These are phyloP conservation scores for Rhopalosiphum padi DNA, from an alignment of 1,140 invertebrate genomes.

Conservation along the genomic window DNA sequence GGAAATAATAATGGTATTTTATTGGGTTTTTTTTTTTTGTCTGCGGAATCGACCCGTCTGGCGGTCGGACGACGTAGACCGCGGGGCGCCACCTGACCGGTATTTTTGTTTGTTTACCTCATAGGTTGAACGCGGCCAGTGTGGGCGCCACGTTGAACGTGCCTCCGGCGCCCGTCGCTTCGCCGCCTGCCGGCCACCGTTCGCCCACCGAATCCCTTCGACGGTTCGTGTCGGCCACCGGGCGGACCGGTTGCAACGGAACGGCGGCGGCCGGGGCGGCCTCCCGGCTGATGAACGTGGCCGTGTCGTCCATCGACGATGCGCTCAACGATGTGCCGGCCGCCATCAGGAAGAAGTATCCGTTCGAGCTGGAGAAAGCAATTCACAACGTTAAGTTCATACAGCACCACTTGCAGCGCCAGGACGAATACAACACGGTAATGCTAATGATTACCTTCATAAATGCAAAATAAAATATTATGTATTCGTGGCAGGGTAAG, in stretches of 20 bases:
- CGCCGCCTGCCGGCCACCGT: constrained; percentile 68
- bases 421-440: constrained; percentile 93
- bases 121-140: constrained; percentile 44
- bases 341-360: constrained; percentile 82
- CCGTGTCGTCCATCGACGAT: constrained; percentile 73
- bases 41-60: not conserved
- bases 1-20: not conserved
- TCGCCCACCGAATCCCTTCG: constrained; percentile 78
- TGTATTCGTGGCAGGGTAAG: too few relatives aligned
- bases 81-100: not conserved
- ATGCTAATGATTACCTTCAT: not conserved
- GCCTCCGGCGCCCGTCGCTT: not conserved
- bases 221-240: constrained; percentile 65
- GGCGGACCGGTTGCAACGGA: constrained; percentile 74
- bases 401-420: constrained; percentile 89
- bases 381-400: constrained; percentile 96
- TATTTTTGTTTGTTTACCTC: not conserved
- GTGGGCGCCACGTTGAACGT: constrained; percentile 46
- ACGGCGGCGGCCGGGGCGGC: constrained; percentile 52
- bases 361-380: constrained; percentile 90
- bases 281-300: constrained; percentile 63
- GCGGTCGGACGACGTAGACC: not conserved
- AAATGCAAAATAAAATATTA: too few relatives aligned
- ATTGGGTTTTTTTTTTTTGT: not conserved
- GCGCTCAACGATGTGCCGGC: constrained; percentile 75